Percentiles rank a stretch among this genome's conserved stretches.
These are phyloP conservation scores for Siniperca chuatsi DNA, from an alignment of 2,113 vertebrate genomes.

Conservation along the genomic window DNA sequence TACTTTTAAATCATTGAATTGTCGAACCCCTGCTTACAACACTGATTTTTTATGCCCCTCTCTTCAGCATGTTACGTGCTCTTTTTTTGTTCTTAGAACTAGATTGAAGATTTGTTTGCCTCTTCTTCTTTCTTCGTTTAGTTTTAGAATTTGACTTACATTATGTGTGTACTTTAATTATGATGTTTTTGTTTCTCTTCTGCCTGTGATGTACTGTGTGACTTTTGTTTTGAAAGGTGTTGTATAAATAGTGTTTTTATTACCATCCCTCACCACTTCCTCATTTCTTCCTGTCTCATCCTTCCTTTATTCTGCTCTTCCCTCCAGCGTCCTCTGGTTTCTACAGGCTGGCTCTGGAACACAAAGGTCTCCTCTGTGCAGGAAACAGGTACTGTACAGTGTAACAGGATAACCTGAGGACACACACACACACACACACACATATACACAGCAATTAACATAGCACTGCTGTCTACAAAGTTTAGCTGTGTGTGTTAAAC, in stretches of 20 bases:
- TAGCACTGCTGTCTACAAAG: slow-evolving; percentile 3
- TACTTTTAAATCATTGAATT: not conserved
- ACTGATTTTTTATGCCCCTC: not conserved
- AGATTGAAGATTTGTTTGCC: not conserved
- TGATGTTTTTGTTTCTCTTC: not conserved
- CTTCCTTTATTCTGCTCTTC: slow-evolving; percentile 27
- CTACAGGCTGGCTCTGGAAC: slow-evolving; percentile 89
- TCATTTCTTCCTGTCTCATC: slow-evolving; percentile 70
- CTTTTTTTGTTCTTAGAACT: not conserved
- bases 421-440: slow-evolving; percentile 7
- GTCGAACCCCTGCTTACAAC: not conserved
- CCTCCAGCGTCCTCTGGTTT: slow-evolving; percentile 91
- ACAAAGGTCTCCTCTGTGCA: slow-evolving; percentile 91
- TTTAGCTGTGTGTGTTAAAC: slow-evolving; percentile 7
- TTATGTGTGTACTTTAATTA: not conserved
- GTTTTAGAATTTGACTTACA: not conserved
- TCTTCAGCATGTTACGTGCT: not conserved
- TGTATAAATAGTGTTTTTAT: not conserved
- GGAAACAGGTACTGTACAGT: slow-evolving; percentile 87
- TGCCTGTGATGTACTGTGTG: not conserved
- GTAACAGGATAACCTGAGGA: slow-evolving; percentile 54
- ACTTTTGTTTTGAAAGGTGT: not conserved
- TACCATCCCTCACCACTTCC: slow-evolving; percentile 71
- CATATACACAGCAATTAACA: slow-evolving; percentile 14
- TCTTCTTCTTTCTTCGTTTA: not conserved